Base-by-base conservation (phyloP, 2,797 vertebrate species). In the Bryconaethiops microstoma region DNA sequence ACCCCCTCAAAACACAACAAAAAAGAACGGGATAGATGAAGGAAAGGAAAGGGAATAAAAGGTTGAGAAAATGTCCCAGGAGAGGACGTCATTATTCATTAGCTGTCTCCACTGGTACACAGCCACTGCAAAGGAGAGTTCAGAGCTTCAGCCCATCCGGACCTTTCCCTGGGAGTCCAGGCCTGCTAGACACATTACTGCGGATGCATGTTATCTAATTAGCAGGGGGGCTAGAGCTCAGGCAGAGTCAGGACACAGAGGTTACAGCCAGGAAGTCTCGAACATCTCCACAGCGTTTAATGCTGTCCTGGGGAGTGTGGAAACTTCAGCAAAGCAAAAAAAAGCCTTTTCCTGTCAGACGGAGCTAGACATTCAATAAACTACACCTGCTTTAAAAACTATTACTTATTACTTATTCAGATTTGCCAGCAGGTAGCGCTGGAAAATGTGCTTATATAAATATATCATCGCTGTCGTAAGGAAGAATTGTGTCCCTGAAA, bases 201-300 rank as follows among this genome's bases (percentile, higher is more conserved):
- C 8, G 29, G 63, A 71, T 77, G 42, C 63, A 73, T 68, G 68
- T 73, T 79, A 80, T 77, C 62, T 21, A 73, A 79, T 59, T 80
- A 80, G 40, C 69, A 74, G 21, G 63, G 35, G 63, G 75, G 39
- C 7, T 67, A 42, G 39, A 54, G 35, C 16, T 45, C 17, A 76
- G n/a, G 50, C 75, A 59, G 74, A 42, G 50, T 16, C 48, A 73
- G 75, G 40, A 73, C 59, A 64, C 23, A 70, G 50, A 54, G 35
- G 64, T 76, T 63, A 67, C 76, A 78, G 83, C 72, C 17, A 74
- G 81, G 75, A 29, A 70, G 77, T 85, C 82, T 82, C 83, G 29
- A 83, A 17, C 25, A 84, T 74, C 64, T 70, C 70, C 54, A 74
- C 48, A 78, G 79, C 63, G 64, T 64, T 84, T 75, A 77, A 78